phyloP scores from a whole-genome alignment of 64 coral and sea anemone genomes.

The Stylophora pistillata region DNA sequence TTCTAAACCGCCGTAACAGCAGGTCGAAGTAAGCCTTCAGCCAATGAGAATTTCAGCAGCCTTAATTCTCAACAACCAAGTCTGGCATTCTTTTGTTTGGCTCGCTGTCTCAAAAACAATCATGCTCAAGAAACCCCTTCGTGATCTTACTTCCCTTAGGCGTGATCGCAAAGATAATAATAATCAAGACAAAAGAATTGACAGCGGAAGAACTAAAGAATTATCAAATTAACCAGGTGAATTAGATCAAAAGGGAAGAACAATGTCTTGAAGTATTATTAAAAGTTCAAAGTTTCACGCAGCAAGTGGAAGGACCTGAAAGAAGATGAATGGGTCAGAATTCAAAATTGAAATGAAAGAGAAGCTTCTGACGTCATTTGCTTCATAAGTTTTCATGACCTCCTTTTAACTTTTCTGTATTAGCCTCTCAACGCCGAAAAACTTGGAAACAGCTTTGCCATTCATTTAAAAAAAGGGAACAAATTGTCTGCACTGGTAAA shows the following conservation, averaged over 20 bases:
- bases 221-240: conserved; percentile 7
- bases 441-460: too few relatives aligned
- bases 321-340: neutral
- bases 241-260: neutral
- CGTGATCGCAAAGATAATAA: neutral
- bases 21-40: neutral
- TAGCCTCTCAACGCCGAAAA: too few relatives aligned
- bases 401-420: too few relatives aligned
- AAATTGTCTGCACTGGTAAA: too few relatives aligned
- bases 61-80: neutral
- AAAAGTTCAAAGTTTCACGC: neutral
- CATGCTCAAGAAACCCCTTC: neutral
- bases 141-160: conserved; percentile 2
- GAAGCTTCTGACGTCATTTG: too few relatives aligned
- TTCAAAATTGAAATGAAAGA: too few relatives aligned
- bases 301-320: neutral
- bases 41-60: neutral
- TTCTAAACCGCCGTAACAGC: conserved; percentile 4
- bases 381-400: too few relatives aligned
- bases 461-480: too few relatives aligned
- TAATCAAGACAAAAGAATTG: neutral
- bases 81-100: neutral
- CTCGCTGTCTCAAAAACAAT: conserved; percentile 7
- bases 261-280: neutral
- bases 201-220: neutral